Base-by-base conservation (phyloP, 2,113 vertebrate genomes). In the Australoheros scitulus region DNA sequence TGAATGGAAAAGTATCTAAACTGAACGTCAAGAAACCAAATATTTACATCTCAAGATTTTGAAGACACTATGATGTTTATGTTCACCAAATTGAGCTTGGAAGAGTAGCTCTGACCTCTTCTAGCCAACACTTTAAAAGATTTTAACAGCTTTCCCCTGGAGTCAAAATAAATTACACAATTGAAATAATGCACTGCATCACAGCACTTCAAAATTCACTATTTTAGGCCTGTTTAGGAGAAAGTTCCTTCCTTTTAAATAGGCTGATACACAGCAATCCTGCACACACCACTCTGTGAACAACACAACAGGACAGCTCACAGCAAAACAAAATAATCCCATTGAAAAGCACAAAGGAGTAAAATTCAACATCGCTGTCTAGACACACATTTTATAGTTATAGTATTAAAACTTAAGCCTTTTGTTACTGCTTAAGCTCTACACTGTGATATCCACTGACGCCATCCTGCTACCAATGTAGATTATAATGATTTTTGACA, bases 241-340 rank as follows among this genome's bases (percentile, higher is more conserved):
- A 94, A 87, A 94, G 94, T 95, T 96, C 95, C 96, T 97, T 97
- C 96, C 96, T 95, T 91, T 88, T 60, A 93, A 94, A 90, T 81
- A 77, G 92, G 85, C 93, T 93, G 94, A 94, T 92, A 95, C 94
- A 91, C 92, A 94, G 93, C 89, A 92, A 95, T 92, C 85, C 89
- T 85, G 68, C 26, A 89, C 81, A 79, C 93, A 94, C 92, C 87
- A 43, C 41, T 92, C 55, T 76, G 75, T 92, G 90, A 88, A 92
- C 84, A 93, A 83, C 63, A 78, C 47, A 78, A 68, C 5, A 80
- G 14, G 15, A 64, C 57, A 47, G 24, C 61, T 50, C 57, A 50
- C 14, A 58, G 6, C 15, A 82, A 60, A 32, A 77, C 9, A 59
- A 65, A 76, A 50, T 26, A 82, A 38, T 29, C 41, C 41, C 41